Evolutionary conservation across 2,797 vertebrate species (phyloP).

Genomic region (Enteromius afrohamiltoni): DNA sequence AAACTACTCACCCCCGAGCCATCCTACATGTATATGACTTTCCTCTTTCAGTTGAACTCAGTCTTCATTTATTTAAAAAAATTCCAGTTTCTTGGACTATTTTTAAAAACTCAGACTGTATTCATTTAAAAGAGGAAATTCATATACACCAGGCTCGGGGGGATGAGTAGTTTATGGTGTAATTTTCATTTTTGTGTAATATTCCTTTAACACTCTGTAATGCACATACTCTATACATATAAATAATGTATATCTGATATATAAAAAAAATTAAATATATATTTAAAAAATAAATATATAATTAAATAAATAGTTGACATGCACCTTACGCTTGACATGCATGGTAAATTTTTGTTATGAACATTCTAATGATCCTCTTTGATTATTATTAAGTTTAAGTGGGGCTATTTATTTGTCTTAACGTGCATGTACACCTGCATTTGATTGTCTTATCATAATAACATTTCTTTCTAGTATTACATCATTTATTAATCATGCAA

Average conservation of each 20-base stretch:
- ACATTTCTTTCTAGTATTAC: neutral
- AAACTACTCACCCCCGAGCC: no score
- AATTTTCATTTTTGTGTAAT: no score
- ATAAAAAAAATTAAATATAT: no score
- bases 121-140: no score
- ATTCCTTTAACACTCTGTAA: no score
- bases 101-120: no score
- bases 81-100: no score
- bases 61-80: no score
- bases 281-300: neutral
- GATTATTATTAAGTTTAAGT: neutral
- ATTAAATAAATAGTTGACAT: neutral
- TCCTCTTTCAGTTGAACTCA: no score
- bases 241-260: neutral
- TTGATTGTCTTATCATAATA: neutral
- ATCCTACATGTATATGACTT: no score
- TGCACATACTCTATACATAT: neutral
- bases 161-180: no score
- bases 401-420: neutral
- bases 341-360: neutral
- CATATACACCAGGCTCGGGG: no score
- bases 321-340: neutral
- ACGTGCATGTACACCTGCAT: neutral
- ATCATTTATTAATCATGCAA: conserved; percentile 5
- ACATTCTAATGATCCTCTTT: neutral